A percentile compares a stretch with the other conserved stretches of the same genome.
These are phyloP conservation scores for Zonotrichia albicollis DNA, from an alignment of 2,797 vertebrate genomes.

Conservation along the genomic window DNA sequence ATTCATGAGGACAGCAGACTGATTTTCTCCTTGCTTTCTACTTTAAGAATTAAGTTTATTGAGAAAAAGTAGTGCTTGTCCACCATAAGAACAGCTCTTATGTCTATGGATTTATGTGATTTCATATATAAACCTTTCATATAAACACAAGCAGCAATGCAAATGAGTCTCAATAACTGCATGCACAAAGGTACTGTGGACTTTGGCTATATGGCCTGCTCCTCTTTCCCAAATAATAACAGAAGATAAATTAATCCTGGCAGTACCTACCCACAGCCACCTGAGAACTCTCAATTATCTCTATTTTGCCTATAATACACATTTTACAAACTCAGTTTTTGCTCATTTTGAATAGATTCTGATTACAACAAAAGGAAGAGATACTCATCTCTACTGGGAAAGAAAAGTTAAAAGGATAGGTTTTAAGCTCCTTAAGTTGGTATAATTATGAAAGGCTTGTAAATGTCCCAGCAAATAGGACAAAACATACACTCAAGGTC, in stretches of 20 bases:
- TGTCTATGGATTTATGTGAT: background rate
- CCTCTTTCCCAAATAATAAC: background rate
- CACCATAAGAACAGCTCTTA: background rate
- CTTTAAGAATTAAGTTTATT: background rate
- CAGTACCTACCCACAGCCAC: background rate
- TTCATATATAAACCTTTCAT: background rate
- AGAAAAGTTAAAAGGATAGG: background rate
- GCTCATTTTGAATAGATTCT: background rate
- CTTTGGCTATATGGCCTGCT: background rate
- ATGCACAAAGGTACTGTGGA: background rate
- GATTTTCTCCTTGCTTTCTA: background rate
- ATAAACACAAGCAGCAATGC: background rate
- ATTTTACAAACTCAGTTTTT: background rate
- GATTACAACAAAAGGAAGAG: background rate
- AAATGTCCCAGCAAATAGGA: background rate
- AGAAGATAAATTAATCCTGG: background rate
- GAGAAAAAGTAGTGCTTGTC: background rate
- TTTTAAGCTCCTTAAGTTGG: background rate
- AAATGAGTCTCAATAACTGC: background rate
- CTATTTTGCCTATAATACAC: background rate
- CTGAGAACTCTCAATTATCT: background rate
- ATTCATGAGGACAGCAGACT: background rate
- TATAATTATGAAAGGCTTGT: background rate
- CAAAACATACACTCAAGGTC: background rate
- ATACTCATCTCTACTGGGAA: background rate